Evolutionary conservation across 1,140 invertebrate species (phyloP), one percentile per base, ranked within the genome.

Genomic region (Venustaconcha ellipsiformis): DNA sequence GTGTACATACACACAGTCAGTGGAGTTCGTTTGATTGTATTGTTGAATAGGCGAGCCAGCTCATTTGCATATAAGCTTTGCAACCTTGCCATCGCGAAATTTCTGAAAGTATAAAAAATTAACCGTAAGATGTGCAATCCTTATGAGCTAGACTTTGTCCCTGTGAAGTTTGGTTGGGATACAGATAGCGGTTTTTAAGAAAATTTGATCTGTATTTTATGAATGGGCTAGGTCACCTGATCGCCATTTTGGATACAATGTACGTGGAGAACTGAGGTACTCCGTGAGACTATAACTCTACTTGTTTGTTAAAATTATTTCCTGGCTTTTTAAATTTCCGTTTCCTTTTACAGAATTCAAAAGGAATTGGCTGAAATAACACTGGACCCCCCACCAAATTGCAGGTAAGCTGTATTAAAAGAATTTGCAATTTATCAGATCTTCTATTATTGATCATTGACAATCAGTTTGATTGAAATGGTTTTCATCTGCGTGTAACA

Each of bases 291-390:
- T 18, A n/a, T 23, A 11, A n/a, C 5, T 4, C 18, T 26, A 67
- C 48, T 15, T 67, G 48, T 26, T 18, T 8, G 6, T 8, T n/a
- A 15, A 67, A 55, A 67, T 55, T n/a, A 67, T 55, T 55, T 30
- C 18, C 23, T 62, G 18, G 5, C 23, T n/a, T 62, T 23, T 23
- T n/a, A 62, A n/a, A 23, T n/a, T 62, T 62, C 23, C 59, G 20
- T 67, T 71, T 71, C 57, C 66, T 62, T 63, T 82, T 83, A 64
- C 77, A 94, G 96, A 86, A 98, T 98, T 91, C 97, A 98, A 89
- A 98, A 98, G 88, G 97, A 99, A 91, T 89, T 99, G 78, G 96
- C 97, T 65, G 97, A 99, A 92, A 98, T 99, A 80, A 98, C 97
- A 82, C 89, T 98, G 77, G 97, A 99, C 91, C 97, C 97, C 67